Conservation (phyloP, 2,888 invertebrate species). For the Microplitis manilae region DNA sequence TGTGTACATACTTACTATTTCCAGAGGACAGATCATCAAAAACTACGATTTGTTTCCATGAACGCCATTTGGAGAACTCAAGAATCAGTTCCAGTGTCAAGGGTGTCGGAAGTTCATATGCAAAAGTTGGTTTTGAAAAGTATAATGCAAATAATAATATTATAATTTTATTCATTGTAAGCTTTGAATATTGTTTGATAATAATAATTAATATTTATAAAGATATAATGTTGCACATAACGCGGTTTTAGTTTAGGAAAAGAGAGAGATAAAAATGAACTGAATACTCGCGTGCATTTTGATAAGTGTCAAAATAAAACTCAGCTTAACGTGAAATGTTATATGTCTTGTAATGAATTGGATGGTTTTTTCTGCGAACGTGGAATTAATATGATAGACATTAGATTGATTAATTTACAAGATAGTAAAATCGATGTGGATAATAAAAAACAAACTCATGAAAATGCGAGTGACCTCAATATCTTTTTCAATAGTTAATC, state of each 20-base stretch:
- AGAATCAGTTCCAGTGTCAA: slow-evolving; percentile 72
- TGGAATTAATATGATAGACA: background rate
- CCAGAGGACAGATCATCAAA: slow-evolving; percentile 68
- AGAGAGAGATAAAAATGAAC: slow-evolving; percentile 23
- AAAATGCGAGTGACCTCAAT: slow-evolving; percentile 6
- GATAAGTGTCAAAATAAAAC: slow-evolving; percentile 44
- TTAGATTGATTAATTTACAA: slow-evolving; percentile 23
- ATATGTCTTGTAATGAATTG: slow-evolving; percentile 2
- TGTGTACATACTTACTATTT: slow-evolving; percentile 51
- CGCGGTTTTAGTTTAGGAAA: background rate
- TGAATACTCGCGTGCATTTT: slow-evolving; percentile 47
- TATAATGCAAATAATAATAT: background rate
- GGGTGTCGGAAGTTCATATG: slow-evolving; percentile 56
- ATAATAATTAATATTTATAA: background rate
- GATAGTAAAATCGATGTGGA: slow-evolving; percentile 23
- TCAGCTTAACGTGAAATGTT: slow-evolving; percentile 2
- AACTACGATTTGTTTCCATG: slow-evolving; percentile 74
- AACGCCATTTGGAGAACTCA: slow-evolving; percentile 74
- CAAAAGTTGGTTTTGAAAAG: background rate
- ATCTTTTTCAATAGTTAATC: background rate
- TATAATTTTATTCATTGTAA: background rate
- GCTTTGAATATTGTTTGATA: background rate
- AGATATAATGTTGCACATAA: too few species aligned
- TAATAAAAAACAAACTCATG: slow-evolving; percentile 27
- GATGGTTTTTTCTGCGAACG: background rate